Evolutionary conservation across 2,888 invertebrate genomes (phyloP), one percentile per base, ranked within the genome.

Genomic region (Lordiphosa andalusiaca): DNA sequence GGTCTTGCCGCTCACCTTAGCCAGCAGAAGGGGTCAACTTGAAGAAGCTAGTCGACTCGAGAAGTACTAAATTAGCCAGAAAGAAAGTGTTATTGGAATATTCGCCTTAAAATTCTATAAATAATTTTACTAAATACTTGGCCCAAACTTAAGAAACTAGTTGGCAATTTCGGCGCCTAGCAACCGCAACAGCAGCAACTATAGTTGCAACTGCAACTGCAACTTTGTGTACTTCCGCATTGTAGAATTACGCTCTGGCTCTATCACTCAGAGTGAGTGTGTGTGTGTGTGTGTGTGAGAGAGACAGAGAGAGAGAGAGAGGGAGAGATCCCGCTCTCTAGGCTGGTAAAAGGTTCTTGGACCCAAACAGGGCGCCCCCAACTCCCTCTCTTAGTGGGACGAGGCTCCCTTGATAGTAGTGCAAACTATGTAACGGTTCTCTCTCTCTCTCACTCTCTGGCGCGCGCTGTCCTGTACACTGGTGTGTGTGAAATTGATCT

Each of bases 401-500:
- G 42, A n/a, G 25, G 25, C 47, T 39, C 53, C 53, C 52, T 49
- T 46, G 25, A 44, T 47, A 50, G 37, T 59, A 56, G 60, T 67
- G 67, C 66, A 71, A 69, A 69, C 68, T 73, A 69, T 65, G 71
- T 80, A 80, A 80, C 78, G 78, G 78, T 80, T 74, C 83, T 69
- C 57, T 30, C 25, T 39, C 46, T 38, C 25, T 39, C 46, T 37
- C 40, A n/a, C 30, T 48, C 47, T 53, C 40, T 47, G 25, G 25
- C 52, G 38, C 44, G 42, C 70, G 54, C 69, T 59, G 42, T 57
- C 53, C 51, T 52, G 50, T 49, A 47, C 61, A 49, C n/a, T 57
- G 51, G 86, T 85, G 84, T 85, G 72, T 70, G 86, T 85, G 86
- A 85, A 86, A 86, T 86, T 85, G 85, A 85, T 85, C 85, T 85